Percentiles rank a stretch among this genome's conserved stretches.
phyloP scores from a whole-genome alignment of 2,113 vertebrate genomes.

The Nothoprocta pentlandii region DNA sequence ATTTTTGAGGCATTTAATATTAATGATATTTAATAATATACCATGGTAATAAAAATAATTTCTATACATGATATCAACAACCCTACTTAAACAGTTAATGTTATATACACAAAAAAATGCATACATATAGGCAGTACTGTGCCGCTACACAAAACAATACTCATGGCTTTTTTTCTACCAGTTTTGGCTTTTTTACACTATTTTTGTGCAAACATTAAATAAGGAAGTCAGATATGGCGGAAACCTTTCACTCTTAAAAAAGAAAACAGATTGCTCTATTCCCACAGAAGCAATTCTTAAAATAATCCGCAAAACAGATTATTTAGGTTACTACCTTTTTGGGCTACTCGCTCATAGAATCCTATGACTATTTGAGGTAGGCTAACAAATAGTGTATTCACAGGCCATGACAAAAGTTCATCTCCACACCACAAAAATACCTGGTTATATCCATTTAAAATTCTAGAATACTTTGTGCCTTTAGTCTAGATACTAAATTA shows the following conservation, averaged over 20 bases:
- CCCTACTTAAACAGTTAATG: neutral
- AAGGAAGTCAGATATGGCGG: neutral
- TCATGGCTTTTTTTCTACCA: too few relatives aligned
- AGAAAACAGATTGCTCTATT: neutral
- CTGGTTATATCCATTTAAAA: neutral
- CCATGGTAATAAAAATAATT: neutral
- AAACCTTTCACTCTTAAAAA: neutral
- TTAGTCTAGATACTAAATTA: neutral
- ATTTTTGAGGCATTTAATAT: neutral
- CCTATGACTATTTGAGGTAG: neutral
- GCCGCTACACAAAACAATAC: neutral
- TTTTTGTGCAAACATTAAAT: neutral
- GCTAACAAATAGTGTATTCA: neutral
- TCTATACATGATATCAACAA: neutral
- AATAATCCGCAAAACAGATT: neutral
- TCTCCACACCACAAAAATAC: neutral
- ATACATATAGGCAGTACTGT: neutral
- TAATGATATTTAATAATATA: neutral
- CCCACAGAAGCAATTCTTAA: too few relatives aligned
- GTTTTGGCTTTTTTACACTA: too few relatives aligned
- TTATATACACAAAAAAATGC: too few relatives aligned
- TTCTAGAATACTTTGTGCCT: neutral
- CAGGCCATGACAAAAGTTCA: neutral
- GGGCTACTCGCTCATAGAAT: neutral
- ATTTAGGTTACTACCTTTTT: neutral